A percentile compares a stretch with the other conserved stretches of the same genome.
phyloP scores from a whole-genome alignment of 2,797 vertebrate species.

The Galaxias olidus region DNA sequence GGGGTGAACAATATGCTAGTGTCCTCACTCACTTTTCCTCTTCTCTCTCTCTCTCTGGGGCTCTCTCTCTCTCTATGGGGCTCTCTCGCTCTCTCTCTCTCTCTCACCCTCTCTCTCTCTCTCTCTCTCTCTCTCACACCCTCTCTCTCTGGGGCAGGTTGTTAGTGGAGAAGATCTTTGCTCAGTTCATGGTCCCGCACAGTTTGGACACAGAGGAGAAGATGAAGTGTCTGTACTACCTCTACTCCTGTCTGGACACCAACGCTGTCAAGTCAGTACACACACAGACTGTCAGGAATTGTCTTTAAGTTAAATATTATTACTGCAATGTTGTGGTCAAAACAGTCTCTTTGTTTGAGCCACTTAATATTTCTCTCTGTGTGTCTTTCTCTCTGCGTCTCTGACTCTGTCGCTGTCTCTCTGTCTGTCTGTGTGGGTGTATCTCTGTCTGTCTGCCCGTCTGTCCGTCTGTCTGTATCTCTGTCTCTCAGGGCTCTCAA shows the following conservation, averaged over 20 bases:
- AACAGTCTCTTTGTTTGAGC: background rate
- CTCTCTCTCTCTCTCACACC: background rate
- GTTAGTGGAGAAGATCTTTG: slow-evolving; percentile 98
- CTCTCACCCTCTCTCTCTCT: background rate
- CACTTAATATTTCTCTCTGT: background rate
- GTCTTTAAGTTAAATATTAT: too few species aligned
- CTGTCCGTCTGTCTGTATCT: background rate
- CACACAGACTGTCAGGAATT: background rate
- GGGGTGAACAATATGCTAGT: too few species aligned
- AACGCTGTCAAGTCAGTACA: slow-evolving; percentile 93
- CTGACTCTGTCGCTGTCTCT: background rate
- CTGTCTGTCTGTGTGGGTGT: background rate
- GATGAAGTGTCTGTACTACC: slow-evolving; percentile 99
- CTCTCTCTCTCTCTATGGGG: background rate
- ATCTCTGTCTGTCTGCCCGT: slow-evolving; percentile 6
- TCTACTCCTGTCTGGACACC: slow-evolving; percentile 97
- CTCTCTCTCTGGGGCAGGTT: slow-evolving; percentile 71
- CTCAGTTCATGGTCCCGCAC: slow-evolving; percentile 97
- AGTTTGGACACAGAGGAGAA: slow-evolving; percentile 97
- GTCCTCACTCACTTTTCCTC: too few species aligned
- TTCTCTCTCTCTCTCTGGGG: background rate
- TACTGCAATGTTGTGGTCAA: background rate
- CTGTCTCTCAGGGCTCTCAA: slow-evolving; percentile 87
- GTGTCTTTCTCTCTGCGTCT: background rate
- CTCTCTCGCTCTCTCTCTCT: background rate